Evolutionary conservation across 2,113 vertebrate genomes (phyloP).

Genomic region (Meriones unguiculatus): DNA sequence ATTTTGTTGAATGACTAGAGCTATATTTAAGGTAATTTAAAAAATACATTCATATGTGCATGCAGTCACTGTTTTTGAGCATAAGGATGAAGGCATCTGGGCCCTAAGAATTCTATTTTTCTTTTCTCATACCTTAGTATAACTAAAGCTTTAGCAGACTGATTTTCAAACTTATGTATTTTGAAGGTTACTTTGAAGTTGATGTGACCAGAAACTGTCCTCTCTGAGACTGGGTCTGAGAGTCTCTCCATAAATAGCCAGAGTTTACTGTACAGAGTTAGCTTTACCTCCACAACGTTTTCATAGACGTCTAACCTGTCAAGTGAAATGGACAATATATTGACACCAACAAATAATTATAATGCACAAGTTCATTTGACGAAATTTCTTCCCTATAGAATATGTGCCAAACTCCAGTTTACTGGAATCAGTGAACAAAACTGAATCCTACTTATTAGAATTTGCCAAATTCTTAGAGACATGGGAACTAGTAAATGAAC

Average conservation of each 20-base stretch:
- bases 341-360: background rate
- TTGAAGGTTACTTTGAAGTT: background rate
- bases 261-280: background rate
- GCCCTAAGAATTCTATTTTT: background rate
- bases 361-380: background rate
- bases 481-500: background rate
- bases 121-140: background rate
- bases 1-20: slow-evolving; percentile 61
- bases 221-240: background rate
- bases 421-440: background rate
- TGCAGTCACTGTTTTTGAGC: background rate
- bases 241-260: background rate
- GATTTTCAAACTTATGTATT: background rate
- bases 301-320: background rate
- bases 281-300: background rate
- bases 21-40: slow-evolving; percentile 48
- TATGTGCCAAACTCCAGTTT: background rate
- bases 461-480: background rate
- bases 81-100: slow-evolving; percentile 30
- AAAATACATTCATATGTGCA: slow-evolving; percentile 31
- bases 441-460: background rate
- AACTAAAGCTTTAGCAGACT: background rate
- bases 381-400: background rate
- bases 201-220: background rate
- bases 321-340: background rate